Conservation (phyloP, 2,113 vertebrate genomes). For the Dromas ardeola region DNA sequence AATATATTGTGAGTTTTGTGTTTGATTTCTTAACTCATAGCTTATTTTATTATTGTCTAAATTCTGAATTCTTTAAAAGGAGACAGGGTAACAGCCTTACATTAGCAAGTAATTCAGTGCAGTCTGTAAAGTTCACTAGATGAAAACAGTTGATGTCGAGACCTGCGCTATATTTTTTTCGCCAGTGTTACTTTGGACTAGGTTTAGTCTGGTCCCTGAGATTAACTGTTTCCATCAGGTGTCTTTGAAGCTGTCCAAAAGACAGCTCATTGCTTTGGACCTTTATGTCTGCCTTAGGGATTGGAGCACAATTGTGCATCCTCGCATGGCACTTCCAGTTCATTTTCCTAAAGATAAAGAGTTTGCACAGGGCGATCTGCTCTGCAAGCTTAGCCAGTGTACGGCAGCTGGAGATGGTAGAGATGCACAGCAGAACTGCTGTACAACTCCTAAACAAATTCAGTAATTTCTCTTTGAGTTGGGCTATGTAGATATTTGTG, state of each 20-base stretch:
- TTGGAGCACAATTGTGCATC: not conserved
- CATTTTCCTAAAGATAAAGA: not conserved
- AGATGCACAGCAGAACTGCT: not conserved
- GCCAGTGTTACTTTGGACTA: not conserved
- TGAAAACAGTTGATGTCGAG: not conserved
- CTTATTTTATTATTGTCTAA: not conserved
- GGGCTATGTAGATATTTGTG: accelerated
- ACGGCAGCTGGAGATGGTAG: not conserved
- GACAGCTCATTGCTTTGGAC: not conserved
- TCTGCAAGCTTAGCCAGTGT: not conserved
- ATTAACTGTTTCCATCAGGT: not conserved
- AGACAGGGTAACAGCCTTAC: not conserved
- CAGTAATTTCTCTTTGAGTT: not conserved
- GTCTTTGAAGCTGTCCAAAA: not conserved
- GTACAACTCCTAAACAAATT: not conserved
- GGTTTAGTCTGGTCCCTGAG: not conserved
- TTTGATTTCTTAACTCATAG: not conserved
- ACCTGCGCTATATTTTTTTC: not conserved
- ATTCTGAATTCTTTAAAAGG: not conserved
- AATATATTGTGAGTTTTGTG: not conserved
- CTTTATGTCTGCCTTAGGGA: not conserved
- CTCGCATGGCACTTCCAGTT: not conserved
- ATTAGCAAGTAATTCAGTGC: not conserved
- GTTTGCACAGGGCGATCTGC: not conserved
- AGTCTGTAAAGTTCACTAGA: not conserved